A percentile compares a stretch with the other conserved stretches of the same genome.
Conservation (phyloP, 2,888 invertebrate species). For the Phasia obesa region DNA sequence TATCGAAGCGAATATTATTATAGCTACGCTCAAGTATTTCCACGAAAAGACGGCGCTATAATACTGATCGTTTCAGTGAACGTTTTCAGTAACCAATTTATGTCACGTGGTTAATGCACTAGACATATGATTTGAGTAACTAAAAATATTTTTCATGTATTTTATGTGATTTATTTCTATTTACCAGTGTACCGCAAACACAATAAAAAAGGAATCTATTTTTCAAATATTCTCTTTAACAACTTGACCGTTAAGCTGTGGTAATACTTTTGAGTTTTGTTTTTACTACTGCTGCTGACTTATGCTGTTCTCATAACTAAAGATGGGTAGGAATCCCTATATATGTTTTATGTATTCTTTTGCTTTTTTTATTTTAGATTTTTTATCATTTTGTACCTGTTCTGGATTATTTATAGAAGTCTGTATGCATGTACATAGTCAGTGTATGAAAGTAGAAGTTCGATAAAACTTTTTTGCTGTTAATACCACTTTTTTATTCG, state of each 20-base stretch:
- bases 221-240: conserved; percentile 69
- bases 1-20: too few relatives aligned
- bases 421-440: conserved; percentile 20
- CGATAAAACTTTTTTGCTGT: conserved; percentile 33
- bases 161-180: too few relatives aligned
- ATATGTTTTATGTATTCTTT: conserved; percentile 8
- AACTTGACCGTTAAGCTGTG: conserved; percentile 71
- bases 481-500: conserved; percentile 35
- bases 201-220: conserved; percentile 34
- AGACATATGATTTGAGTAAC: too few relatives aligned
- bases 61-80: too few relatives aligned
- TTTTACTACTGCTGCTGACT: conserved; percentile 59
- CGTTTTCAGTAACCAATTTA: too few relatives aligned
- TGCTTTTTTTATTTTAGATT: conserved; percentile 9
- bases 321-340: conserved; percentile 64
- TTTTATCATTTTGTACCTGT: conserved; percentile 39
- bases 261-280: conserved; percentile 68
- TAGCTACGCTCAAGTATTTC: too few relatives aligned
- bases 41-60: too few relatives aligned
- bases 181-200: conserved; percentile 27
- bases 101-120: too few relatives aligned
- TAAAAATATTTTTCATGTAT: too few relatives aligned
- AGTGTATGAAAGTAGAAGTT: conserved; percentile 9
- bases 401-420: conserved; percentile 25
- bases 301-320: conserved; percentile 66